A percentile compares a stretch with the other conserved stretches of the same genome.
These are phyloP conservation scores for Macrochelys suwanniensis DNA, from an alignment of 2,797 vertebrate genomes.

Conservation along the genomic window DNA sequence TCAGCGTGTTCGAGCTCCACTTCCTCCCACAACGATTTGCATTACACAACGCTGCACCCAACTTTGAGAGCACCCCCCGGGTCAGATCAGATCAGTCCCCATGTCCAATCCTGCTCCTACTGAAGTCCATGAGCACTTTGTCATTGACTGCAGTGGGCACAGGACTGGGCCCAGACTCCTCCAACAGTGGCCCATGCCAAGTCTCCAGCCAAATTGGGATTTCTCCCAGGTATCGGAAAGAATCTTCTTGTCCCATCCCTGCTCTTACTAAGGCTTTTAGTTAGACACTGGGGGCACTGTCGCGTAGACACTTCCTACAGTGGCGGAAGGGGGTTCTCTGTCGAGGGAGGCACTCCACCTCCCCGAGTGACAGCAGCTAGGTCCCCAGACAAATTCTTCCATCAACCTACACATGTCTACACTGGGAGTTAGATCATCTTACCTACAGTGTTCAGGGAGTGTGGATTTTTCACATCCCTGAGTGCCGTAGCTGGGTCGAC, in stretches of 20 bases:
- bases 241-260: too few species aligned
- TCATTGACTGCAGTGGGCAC: not conserved
- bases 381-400: not conserved
- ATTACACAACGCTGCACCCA: not conserved
- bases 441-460: too few species aligned
- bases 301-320: not conserved
- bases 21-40: not conserved
- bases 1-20: not conserved
- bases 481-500: not conserved
- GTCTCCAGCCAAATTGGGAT: not conserved
- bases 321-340: not conserved
- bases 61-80: not conserved
- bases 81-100: not conserved
- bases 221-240: too few species aligned
- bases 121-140: not conserved
- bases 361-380: not conserved
- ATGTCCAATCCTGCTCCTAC: not conserved
- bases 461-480: not conserved
- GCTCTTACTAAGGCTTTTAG: too few species aligned
- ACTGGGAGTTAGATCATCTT: not conserved
- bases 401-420: not conserved
- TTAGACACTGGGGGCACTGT: not conserved
- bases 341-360: not conserved
- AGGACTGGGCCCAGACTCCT: not conserved
- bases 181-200: not conserved